Evolutionary conservation across 2,113 vertebrate genomes (phyloP), one percentile per base, ranked within the genome.

Genomic region (Phylloscopus whistleri): DNA sequence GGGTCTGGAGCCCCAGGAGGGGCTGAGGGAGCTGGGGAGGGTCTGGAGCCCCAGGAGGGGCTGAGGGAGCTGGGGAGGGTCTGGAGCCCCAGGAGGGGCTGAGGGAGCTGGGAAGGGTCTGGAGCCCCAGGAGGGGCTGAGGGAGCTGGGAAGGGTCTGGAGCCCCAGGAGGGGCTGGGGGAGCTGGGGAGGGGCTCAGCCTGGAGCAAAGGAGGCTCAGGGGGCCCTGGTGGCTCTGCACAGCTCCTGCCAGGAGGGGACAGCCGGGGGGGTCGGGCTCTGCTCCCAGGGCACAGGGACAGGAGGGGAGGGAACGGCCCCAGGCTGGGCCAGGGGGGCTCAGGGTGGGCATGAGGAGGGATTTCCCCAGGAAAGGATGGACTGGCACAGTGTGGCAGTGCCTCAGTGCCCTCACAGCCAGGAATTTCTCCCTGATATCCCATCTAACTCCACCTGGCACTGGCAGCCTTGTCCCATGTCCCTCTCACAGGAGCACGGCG

Each of bases 401-500:
- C 84, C 73, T 46, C 73, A 33, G 46, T 55, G 7, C 33, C 43
- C 28, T 69, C 73, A 3, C n/a, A n/a, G n/a, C n/a, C n/a, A n/a
- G n/a, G n/a, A n/a, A n/a, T n/a, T n/a, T 4, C 24, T 17, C 30
- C 56, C 41, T 0, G 0, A 2, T 30, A 7, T 14, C 84, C 56
- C 56, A 20, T 18, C 12, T 3, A 1, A 16, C 13, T 20, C 46
- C 64, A 7, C 0, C 12, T 10, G 55, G 62, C 72, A 21, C 10
- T 4, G 16, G 68, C 1, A 10, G 10, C 43, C 11, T 3, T 13
- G 28, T 23, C 27, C 72, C 44, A 0, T 0, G 44, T 26, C 31
- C 48, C 74, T 23, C 4, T 51, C 6, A 2, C 35, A 60, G 11
- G 23, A 4, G 13, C n/a, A 1, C 41, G 15, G 70, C 4, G 1